Percentiles rank a stretch among this genome's conserved stretches.
Evolutionary conservation across 2,797 vertebrate genomes (phyloP).

Genomic region (Chromis chromis): DNA sequence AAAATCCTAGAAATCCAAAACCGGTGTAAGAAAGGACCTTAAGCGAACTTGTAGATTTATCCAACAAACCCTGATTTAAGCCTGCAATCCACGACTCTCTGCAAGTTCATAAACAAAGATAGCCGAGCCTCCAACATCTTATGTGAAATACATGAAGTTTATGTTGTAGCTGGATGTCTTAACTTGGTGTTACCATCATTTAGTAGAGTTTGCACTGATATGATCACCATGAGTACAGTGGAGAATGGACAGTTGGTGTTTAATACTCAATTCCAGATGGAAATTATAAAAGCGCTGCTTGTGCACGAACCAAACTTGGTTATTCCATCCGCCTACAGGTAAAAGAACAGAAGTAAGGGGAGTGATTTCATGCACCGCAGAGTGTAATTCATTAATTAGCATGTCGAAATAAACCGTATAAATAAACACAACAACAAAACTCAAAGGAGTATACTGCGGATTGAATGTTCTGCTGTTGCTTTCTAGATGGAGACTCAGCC

Average conservation of each 20-base stretch:
- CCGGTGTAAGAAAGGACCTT: not conserved
- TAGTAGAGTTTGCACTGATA: slow-evolving; percentile 1
- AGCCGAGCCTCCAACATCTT: not conserved
- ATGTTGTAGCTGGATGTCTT: not conserved
- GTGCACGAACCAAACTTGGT: not conserved
- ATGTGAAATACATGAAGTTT: not conserved
- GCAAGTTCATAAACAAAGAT: slow-evolving; percentile 6
- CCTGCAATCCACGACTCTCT: not conserved
- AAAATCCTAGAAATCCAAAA: not conserved
- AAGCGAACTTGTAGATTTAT: not conserved
- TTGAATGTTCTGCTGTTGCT: not conserved
- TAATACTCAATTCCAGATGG: not conserved
- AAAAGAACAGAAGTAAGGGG: not conserved
- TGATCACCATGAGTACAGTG: not conserved
- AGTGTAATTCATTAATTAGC: not conserved
- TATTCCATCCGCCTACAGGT: not conserved
- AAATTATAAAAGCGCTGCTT: not conserved
- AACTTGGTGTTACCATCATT: slow-evolving; percentile 1
- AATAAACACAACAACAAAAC: not conserved
- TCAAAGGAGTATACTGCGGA: not conserved
- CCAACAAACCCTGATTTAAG: not conserved
- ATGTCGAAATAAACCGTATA: not conserved
- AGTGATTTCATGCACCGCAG: slow-evolving; percentile 12
- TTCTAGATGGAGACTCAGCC: not conserved
- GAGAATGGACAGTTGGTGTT: not conserved